Conservation (phyloP, 1,140 invertebrate genomes). For the Drosophila nikananu region DNA sequence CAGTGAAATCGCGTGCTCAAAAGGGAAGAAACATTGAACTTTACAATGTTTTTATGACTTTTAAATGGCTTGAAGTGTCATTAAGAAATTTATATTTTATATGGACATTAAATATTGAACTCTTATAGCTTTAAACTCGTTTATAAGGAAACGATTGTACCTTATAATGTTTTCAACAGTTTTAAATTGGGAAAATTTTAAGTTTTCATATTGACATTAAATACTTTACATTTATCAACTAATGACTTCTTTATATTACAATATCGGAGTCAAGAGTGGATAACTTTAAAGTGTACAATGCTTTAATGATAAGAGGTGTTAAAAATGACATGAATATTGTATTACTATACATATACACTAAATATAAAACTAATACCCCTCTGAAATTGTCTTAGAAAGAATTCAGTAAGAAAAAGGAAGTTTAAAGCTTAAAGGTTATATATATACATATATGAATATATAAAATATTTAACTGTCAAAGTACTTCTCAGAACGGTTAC, state of each 20-base stretch:
- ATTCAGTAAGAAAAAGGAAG: not conserved
- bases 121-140: not conserved
- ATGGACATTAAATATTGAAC: not conserved
- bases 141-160: not conserved
- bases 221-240: no score
- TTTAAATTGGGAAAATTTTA: not conserved
- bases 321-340: no score
- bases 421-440: not conserved
- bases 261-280: no score
- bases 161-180: not conserved
- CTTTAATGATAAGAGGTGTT: no score
- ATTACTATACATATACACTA: no score
- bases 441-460: no score
- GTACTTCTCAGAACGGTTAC: not conserved
- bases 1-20: conserved; percentile 4
- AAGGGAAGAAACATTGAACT: conserved; percentile 3
- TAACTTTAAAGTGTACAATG: no score
- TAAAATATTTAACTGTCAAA: not conserved
- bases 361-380: no score
- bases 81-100: not conserved
- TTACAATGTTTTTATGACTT: conserved; percentile 5
- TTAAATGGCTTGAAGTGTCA: not conserved
- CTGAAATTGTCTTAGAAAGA: no score
- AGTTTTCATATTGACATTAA: no score
- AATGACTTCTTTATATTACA: no score